Conservation (phyloP, 2,888 invertebrate species). For the Brenthis ino region DNA sequence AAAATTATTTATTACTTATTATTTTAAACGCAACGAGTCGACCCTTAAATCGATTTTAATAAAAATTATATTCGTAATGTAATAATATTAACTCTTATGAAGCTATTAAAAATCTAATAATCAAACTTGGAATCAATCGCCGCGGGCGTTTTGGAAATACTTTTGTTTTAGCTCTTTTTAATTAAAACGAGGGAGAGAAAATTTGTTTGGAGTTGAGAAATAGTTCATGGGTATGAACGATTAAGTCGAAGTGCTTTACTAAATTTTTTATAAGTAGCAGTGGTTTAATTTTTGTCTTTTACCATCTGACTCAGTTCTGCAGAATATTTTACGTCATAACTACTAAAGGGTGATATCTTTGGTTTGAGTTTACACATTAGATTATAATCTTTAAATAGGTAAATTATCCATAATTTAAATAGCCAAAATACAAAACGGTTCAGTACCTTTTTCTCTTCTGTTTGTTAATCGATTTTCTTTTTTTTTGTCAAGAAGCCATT, state of each 20-base stretch:
- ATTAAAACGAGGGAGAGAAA: slow-evolving; percentile 12
- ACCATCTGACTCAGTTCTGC: background rate
- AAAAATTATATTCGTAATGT: background rate
- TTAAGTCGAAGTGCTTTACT: background rate
- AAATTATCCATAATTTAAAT: too few species aligned
- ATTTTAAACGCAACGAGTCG: background rate
- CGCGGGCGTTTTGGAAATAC: slow-evolving; percentile 6
- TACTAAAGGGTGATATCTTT: too few species aligned
- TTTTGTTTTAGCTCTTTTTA: slow-evolving; percentile 15
- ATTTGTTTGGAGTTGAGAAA: slow-evolving; percentile 13
- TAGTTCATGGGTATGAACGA: slow-evolving; percentile 10
- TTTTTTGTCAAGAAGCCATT: too few species aligned
- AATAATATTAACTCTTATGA: background rate
- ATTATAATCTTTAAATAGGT: background rate
- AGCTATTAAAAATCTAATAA: slow-evolving; percentile 10
- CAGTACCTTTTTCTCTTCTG: too few species aligned
- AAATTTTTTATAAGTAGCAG: background rate
- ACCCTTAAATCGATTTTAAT: background rate
- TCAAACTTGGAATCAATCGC: slow-evolving; percentile 7
- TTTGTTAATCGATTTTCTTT: too few species aligned
- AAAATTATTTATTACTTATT: background rate
- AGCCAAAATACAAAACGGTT: background rate
- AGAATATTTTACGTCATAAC: too few species aligned
- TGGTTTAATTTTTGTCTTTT: too few species aligned
- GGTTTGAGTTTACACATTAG: too few species aligned